A percentile compares a stretch with the other conserved stretches of the same genome.
These are phyloP conservation scores for Gobionotothen gibberifrons DNA, from an alignment of 2,797 vertebrate species.

Conservation along the genomic window DNA sequence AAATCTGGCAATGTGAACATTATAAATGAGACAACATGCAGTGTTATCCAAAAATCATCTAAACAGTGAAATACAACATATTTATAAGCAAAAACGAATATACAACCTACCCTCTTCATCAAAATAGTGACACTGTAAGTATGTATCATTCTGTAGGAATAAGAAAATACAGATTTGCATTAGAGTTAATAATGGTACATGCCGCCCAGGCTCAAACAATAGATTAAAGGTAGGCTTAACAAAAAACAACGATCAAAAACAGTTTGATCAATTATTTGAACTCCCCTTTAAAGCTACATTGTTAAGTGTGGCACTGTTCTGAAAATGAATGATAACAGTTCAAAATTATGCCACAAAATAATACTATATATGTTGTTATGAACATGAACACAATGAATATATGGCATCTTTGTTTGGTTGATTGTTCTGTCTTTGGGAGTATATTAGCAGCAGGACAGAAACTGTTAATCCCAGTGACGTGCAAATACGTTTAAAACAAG, in stretches of 20 bases:
- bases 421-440: too few species aligned
- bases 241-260: neutral
- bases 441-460: too few species aligned
- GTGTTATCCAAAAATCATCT: too few species aligned
- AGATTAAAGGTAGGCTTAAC: neutral
- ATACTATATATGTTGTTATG: too few species aligned
- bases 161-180: slow-evolving; percentile 1
- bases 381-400: too few species aligned
- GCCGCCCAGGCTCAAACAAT: neutral
- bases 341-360: too few species aligned
- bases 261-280: rapidly evolving
- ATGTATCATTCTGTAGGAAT: slow-evolving; percentile 40
- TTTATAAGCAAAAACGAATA: neutral
- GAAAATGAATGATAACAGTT: too few species aligned
- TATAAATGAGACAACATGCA: neutral
- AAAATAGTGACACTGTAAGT: slow-evolving; percentile 57
- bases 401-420: too few species aligned
- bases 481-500: too few species aligned
- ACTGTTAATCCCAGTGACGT: too few species aligned
- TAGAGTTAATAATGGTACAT: neutral
- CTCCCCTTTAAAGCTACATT: neutral
- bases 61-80: neutral
- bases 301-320: neutral
- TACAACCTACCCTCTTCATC: slow-evolving; percentile 48
- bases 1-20: slow-evolving; percentile 17